Conservation (phyloP, 2,888 invertebrate genomes). For the Agrotis ipsilon region DNA sequence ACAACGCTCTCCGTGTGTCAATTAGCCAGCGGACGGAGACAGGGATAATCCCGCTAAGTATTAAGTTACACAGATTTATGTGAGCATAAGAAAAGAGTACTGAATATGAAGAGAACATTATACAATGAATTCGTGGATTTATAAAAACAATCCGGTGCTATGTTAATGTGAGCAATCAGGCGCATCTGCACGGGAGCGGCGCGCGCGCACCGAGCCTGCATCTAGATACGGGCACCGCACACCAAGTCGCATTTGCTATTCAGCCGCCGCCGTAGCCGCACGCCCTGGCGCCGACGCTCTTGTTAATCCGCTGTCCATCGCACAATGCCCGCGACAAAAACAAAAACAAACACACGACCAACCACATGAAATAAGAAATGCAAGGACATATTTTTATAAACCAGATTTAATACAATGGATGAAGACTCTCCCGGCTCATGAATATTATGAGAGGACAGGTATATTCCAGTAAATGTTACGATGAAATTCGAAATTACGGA, state of each 20-base stretch:
- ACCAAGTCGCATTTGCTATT: constrained; percentile 83
- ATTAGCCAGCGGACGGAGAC: constrained; percentile 75
- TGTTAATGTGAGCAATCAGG: constrained; percentile 80
- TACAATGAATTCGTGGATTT: constrained; percentile 67
- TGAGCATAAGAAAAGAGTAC: constrained; percentile 55
- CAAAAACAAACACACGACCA: constrained; percentile 72
- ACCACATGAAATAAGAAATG: constrained; percentile 72
- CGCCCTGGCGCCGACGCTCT: constrained; percentile 84
- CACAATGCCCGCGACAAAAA: constrained; percentile 79
- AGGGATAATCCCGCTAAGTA: constrained; percentile 69
- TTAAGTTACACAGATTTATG: constrained; percentile 60
- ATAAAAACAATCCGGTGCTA: constrained; percentile 73
- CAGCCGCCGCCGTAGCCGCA: constrained; percentile 75
- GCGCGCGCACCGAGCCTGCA: constrained; percentile 72
- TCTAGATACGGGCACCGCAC: constrained; percentile 80
- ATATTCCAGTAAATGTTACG: constrained; percentile 31
- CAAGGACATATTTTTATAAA: constrained; percentile 75
- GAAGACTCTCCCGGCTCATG: constrained; percentile 48
- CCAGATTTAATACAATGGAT: constrained; percentile 77
- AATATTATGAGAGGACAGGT: constrained; percentile 59
- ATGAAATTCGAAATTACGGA: constrained; percentile 27
- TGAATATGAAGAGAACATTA: constrained; percentile 71
- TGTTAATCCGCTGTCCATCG: constrained; percentile 88
- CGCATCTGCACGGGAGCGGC: constrained; percentile 74
- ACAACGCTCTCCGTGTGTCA: constrained; percentile 80